These are phyloP conservation scores for Carcharodon carcharias DNA, from an alignment of 2,797 vertebrate genomes.

Conservation along the genomic window DNA sequence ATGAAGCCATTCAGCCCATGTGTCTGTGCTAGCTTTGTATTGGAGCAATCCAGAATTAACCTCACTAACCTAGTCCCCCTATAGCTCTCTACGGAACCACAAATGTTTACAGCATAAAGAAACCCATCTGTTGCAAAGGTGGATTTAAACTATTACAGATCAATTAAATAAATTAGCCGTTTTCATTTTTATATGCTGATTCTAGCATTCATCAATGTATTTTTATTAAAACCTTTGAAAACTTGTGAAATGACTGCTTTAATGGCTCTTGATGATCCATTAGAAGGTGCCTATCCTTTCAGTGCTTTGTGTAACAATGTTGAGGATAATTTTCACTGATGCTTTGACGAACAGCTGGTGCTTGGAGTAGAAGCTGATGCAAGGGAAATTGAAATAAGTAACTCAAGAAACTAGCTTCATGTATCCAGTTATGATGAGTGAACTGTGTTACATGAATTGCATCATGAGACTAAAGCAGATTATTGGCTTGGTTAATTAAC, in stretches of 20 bases:
- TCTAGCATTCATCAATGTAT: not conserved
- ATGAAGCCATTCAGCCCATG: not conserved
- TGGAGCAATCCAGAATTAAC: not conserved
- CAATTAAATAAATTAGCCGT: not conserved
- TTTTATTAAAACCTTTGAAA: not conserved
- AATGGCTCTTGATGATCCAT: not conserved
- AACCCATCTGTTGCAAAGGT: not conserved
- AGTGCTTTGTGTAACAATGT: not conserved
- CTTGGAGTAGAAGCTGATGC: slow-evolving; percentile 39
- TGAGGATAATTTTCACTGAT: no score
- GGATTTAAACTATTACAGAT: not conserved
- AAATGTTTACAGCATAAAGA: not conserved
- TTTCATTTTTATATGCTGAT: not conserved
- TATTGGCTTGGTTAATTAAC: slow-evolving; percentile 17
- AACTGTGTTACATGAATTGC: not conserved
- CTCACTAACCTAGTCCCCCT: not conserved
- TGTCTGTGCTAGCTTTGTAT: not conserved
- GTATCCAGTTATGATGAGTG: not conserved
- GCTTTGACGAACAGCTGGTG: not conserved
- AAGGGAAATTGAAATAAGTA: slow-evolving; percentile 44
- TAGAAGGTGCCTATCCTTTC: not conserved
- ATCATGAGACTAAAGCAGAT: slow-evolving; percentile 3
- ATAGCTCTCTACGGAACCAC: not conserved
- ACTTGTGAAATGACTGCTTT: not conserved
- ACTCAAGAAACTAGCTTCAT: slow-evolving; percentile 37